Conservation (phyloP, 2,113 vertebrate species). For the Onychorhynchus coronatus region DNA sequence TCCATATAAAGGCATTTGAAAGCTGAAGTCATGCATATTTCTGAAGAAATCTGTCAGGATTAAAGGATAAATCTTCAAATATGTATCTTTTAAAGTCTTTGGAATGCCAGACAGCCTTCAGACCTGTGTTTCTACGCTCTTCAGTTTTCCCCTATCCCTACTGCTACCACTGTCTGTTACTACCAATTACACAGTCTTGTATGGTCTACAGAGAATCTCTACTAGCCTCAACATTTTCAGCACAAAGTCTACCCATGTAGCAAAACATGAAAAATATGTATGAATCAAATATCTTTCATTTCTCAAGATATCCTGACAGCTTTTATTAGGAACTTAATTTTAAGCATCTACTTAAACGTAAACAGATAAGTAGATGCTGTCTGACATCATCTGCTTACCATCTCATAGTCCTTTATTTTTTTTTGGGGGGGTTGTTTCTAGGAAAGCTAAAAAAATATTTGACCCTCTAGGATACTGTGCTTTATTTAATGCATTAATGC, state of each 20-base stretch:
- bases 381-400: neutral
- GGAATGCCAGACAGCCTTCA: neutral
- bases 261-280: neutral
- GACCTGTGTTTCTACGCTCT: neutral
- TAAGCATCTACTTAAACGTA: neutral
- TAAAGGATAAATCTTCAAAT: neutral
- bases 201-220: neutral
- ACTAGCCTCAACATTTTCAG: neutral
- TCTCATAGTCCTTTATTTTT: neutral
- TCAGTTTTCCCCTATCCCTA: neutral
- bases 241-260: neutral
- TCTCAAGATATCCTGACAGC: neutral
- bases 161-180: neutral
- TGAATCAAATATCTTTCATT: neutral
- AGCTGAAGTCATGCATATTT: neutral
- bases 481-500: neutral
- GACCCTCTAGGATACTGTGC: fast-evolving
- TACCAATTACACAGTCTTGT: neutral
- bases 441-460: neutral
- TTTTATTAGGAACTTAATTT: neutral
- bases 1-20: neutral
- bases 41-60: neutral
- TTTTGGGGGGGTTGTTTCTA: neutral
- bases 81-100: neutral
- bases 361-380: neutral